Conservation (phyloP, 2,113 vertebrate genomes). For the Protomyctophum bolini region DNA sequence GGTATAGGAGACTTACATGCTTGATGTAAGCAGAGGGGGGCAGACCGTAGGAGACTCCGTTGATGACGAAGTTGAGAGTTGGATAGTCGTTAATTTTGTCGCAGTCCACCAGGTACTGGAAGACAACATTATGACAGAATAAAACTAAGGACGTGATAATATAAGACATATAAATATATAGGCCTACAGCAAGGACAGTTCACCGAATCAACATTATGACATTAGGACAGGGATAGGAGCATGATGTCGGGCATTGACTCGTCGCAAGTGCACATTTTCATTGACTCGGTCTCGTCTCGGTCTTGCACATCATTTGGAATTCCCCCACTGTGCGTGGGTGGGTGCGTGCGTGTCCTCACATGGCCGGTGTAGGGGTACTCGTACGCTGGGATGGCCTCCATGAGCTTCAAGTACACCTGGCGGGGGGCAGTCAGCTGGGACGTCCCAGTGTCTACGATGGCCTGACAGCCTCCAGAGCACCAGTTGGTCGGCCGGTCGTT, state of each 20-base stretch:
- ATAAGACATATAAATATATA: too few species aligned
- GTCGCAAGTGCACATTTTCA: too few species aligned
- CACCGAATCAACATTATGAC: too few species aligned
- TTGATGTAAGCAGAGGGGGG: conserved; percentile 64
- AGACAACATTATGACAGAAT: background rate
- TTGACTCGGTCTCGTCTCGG: too few species aligned
- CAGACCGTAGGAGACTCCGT: conserved; percentile 56
- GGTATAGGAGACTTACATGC: conserved; percentile 43
- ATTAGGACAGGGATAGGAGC: too few species aligned
- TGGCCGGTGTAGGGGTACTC: conserved; percentile 43
- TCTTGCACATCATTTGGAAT: too few species aligned
- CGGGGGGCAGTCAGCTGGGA: conserved; percentile 67
- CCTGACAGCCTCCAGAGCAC: conserved; percentile 74
- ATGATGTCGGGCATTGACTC: too few species aligned
- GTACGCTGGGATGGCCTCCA: conserved; percentile 62
- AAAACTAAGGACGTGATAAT: too few species aligned
- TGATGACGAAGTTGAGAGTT: conserved; percentile 68
- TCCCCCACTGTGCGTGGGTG: background rate
- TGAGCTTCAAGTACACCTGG: conserved; percentile 39
- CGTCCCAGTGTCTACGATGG: conserved; percentile 76
- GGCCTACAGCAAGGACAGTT: too few species aligned
- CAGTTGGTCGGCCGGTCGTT: conserved; percentile 51
- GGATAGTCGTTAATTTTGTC: conserved; percentile 59
- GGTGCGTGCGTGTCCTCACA: conserved; percentile 34
- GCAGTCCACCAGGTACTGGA: conserved; percentile 69